Evolutionary conservation across 2,797 vertebrate genomes (phyloP).

Genomic region (Okamejei kenojei): DNA sequence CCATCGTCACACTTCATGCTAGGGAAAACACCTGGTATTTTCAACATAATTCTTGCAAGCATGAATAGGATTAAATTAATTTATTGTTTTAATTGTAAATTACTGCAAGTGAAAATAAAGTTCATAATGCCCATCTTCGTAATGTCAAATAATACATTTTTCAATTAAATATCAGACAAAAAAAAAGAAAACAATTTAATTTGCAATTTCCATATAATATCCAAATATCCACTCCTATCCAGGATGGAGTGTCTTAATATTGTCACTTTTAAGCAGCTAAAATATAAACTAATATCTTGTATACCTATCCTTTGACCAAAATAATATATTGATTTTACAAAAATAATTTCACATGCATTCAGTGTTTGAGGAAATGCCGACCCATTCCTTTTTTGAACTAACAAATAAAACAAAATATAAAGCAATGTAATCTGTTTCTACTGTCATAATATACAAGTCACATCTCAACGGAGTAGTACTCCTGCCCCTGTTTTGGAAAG

Average conservation of each 20-base stretch:
- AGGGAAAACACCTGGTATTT: background rate
- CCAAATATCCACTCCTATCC: background rate
- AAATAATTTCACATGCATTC: no score
- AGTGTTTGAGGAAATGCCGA: no score
- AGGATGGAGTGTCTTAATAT: background rate
- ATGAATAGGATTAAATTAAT: background rate
- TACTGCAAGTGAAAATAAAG: background rate
- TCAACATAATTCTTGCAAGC: background rate
- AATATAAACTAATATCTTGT: background rate
- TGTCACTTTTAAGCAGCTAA: background rate
- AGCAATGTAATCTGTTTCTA: no score
- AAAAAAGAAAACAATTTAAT: background rate
- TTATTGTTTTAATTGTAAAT: background rate
- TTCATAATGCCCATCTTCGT: background rate
- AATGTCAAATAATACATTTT: background rate
- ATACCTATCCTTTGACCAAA: background rate
- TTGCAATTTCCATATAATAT: background rate
- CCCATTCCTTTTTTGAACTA: background rate
- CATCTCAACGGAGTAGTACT: background rate
- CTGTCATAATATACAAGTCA: background rate
- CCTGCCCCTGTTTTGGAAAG: background rate
- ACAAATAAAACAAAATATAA: background rate
- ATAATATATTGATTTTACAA: background rate
- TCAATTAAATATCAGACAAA: background rate
- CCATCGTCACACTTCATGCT: background rate